Conservation (phyloP, 2,113 vertebrate species). For the Syngnathus floridae region DNA sequence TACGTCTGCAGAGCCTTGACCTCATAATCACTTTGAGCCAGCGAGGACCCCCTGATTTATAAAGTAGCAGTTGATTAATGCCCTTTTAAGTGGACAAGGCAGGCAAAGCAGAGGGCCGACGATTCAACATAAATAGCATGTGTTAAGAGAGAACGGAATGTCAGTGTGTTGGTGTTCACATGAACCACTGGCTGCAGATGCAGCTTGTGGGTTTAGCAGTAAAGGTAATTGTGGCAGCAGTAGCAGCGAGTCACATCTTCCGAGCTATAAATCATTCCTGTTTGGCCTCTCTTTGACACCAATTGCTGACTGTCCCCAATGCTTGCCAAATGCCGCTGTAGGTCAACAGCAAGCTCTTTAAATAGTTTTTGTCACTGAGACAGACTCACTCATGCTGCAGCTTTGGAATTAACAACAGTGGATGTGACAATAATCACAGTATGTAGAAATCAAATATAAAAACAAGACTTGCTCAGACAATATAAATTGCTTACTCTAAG, state of each 20-base stretch:
- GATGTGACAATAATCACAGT: slow-evolving; percentile 14
- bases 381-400: slow-evolving; percentile 20
- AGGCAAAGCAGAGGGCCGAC: slow-evolving; percentile 73
- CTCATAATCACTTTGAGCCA: slow-evolving; percentile 80
- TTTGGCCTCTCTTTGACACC: slow-evolving; percentile 67
- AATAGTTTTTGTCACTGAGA: slow-evolving; percentile 58
- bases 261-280: slow-evolving; percentile 73
- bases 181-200: slow-evolving; percentile 19
- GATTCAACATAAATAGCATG: slow-evolving; percentile 76
- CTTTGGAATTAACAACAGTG: slow-evolving; percentile 9
- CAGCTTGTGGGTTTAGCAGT: slow-evolving; percentile 43
- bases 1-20: slow-evolving; percentile 82
- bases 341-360: slow-evolving; percentile 58
- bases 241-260: slow-evolving; percentile 71
- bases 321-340: slow-evolving; percentile 55
- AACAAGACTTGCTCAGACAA: neutral
- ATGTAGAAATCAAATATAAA: neutral
- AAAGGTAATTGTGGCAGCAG: slow-evolving; percentile 71
- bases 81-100: slow-evolving; percentile 92
- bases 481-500: neutral
- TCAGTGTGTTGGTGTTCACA: slow-evolving; percentile 21
- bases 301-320: slow-evolving; percentile 61
- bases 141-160: slow-evolving; percentile 44
- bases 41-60: slow-evolving; percentile 88
- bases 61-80: slow-evolving; percentile 95